Base-by-base conservation (phyloP, 2,113 vertebrate species). In the Cheilinus undulatus region DNA sequence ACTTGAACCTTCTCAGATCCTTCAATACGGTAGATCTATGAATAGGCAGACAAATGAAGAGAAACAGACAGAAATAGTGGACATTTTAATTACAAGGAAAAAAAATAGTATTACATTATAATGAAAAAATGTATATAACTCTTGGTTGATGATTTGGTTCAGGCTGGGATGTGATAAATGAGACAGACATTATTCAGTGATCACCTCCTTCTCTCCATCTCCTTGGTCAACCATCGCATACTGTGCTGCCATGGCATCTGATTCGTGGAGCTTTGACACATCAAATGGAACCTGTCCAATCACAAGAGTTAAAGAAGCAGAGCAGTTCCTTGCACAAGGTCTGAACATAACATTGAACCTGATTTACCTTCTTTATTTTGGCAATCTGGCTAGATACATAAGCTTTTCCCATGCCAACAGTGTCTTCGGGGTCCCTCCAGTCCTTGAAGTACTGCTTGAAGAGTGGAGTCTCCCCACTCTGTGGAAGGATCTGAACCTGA, bases 381-480 rank as follows among this genome's bases (percentile, higher is more conserved):
- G 96, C 96, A 0, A 98, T 88, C 1, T 94, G 91, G 72, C 94
- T 94, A 73, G 95, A 89, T 23, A 97, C 36, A 0, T 97, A 95
- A 14, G 86, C 82, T 22, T 92, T 82, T 22, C 95, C 96, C 53
- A 93, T 85, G 7, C 95, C 96, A 0, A 95, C 93, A 0, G 95
- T 96, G 91, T 97, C 94, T 27, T 96, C 95, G 40, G 14, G 89
- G 64, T 97, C 95, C 3, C 74, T 81, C 97, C 97, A 98, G 85
- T 94, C 92, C 88, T 95, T 95, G 83, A 98, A 98, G 89, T 96
- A 98, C 67, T 98, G 97, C 85, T 96, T 97, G 86, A 98, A 98
- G 52, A 98, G 88, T 0, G 96, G 95, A 0, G 96, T 97, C 91
- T 98, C 97, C 0, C 95, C 96, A 0, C 87, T 84, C 74, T 98